Evolutionary conservation across 2,888 invertebrate genomes (phyloP).

Genomic region (Plebejus argus): DNA sequence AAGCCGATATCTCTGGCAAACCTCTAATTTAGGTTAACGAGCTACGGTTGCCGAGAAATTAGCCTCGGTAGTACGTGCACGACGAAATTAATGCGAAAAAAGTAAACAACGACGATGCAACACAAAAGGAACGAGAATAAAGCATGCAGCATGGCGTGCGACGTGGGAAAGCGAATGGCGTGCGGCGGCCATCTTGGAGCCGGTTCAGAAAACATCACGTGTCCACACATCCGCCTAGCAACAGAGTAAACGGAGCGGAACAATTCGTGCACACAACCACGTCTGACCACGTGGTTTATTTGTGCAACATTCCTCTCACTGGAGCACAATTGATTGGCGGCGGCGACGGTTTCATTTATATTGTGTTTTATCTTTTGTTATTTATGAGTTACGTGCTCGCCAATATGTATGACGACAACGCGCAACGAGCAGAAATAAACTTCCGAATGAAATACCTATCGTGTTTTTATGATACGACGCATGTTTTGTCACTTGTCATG

Average conservation of each 20-base stretch:
- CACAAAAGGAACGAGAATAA: slow-evolving; percentile 67
- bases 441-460: slow-evolving; percentile 25
- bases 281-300: slow-evolving; percentile 72
- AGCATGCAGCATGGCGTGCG: slow-evolving; percentile 64
- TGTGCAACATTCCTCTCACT: slow-evolving; percentile 65
- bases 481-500: slow-evolving; percentile 10
- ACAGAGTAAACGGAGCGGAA: slow-evolving; percentile 74
- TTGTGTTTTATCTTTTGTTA: slow-evolving; percentile 23
- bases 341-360: slow-evolving; percentile 37
- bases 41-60: slow-evolving; percentile 26
- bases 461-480: slow-evolving; percentile 5
- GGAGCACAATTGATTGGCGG: slow-evolving; percentile 58
- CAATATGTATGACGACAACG: slow-evolving; percentile 27
- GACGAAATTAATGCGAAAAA: slow-evolving; percentile 53
- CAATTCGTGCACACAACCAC: slow-evolving; percentile 66
- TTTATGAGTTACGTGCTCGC: slow-evolving; percentile 23
- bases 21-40: slow-evolving; percentile 9
- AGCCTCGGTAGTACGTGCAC: slow-evolving; percentile 46
- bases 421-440: slow-evolving; percentile 36
- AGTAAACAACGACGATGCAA: slow-evolving; percentile 61
- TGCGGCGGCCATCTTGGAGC: slow-evolving; percentile 73
- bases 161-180: slow-evolving; percentile 80
- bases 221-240: slow-evolving; percentile 74
- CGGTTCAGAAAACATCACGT: slow-evolving; percentile 71
- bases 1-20: neutral